Percentiles rank a stretch among this genome's conserved stretches.
phyloP scores from a whole-genome alignment of 2,888 invertebrate species.

The Apodemia hepburni region DNA sequence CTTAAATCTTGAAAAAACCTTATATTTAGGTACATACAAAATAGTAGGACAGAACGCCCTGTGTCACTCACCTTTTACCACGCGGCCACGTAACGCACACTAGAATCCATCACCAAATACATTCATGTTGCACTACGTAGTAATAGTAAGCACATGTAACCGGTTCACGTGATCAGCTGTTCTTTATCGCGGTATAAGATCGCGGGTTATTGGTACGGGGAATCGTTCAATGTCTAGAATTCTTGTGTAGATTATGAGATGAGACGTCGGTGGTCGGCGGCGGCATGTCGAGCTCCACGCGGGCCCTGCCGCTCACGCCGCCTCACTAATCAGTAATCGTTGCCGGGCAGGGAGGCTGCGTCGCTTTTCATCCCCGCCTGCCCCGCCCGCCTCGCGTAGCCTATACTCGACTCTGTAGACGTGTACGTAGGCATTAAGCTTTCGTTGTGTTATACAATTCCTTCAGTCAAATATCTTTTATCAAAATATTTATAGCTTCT shows the following conservation, averaged over 20 bases:
- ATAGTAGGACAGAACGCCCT: slow-evolving; percentile 23
- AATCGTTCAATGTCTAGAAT: slow-evolving; percentile 23
- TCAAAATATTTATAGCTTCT: too few relatives aligned
- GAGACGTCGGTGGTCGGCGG: slow-evolving; percentile 40
- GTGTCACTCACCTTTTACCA: slow-evolving; percentile 49
- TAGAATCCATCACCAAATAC: slow-evolving; percentile 37
- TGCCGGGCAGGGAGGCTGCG: slow-evolving; percentile 78
- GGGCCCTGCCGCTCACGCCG: slow-evolving; percentile 70
- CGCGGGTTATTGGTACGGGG: slow-evolving; percentile 19
- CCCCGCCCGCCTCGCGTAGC: slow-evolving; percentile 52
- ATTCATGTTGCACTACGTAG: slow-evolving; percentile 66
- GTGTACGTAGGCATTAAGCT: slow-evolving; percentile 32
- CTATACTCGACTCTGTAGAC: slow-evolving; percentile 41
- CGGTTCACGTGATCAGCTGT: slow-evolving; percentile 60
- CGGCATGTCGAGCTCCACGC: slow-evolving; percentile 51
- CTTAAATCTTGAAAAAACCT: neutral
- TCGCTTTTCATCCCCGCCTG: slow-evolving; percentile 48
- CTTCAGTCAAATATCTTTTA: too few relatives aligned
- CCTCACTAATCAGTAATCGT: slow-evolving; percentile 81
- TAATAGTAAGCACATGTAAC: slow-evolving; percentile 59
- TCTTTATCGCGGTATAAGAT: slow-evolving; percentile 37
- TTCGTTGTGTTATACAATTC: neutral
- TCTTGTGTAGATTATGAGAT: slow-evolving; percentile 18
- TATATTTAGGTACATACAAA: slow-evolving; percentile 12
- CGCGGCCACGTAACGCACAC: slow-evolving; percentile 40